Base-by-base conservation (phyloP, 2,888 invertebrate genomes). In the Watsonalla binaria region DNA sequence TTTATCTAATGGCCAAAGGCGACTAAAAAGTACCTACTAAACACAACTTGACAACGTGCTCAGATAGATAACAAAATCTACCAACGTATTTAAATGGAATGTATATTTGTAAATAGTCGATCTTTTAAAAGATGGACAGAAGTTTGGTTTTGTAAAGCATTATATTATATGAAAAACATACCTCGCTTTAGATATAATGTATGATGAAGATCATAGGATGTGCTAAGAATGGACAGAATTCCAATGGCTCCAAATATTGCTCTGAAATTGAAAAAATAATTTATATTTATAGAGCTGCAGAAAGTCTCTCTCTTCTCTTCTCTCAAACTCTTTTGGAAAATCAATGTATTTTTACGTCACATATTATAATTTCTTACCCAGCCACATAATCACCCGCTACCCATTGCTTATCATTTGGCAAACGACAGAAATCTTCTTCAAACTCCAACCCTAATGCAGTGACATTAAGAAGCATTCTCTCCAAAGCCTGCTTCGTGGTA, bases 301-400 rank as follows among this genome's bases (percentile, higher is more conserved):
- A 24, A 24, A 24, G 24, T 4, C 24, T n/a, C n/a, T n/a, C n/a
- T n/a, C n/a, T n/a, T n/a, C n/a, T n/a, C n/a, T n/a, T n/a, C n/a
- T n/a, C n/a, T n/a, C n/a, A n/a, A 24, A 24, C 24, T 4, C 1
- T 24, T 24, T 24, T 24, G 1, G 24, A 4, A 24, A 2, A 24
- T 24, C 4, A 24, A 24, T 24, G 4, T 24, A 24, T 24, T 24
- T 24, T 24, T 1, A 24, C 24, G 4, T 24, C 24, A 24, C 24
- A 24, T 24, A 50, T 15, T 35, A 46, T 6, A 47, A 11, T 51
- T 59, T 82, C 84, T 81, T 64, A 88, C 88, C 80, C 61, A 8
- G 84, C 83, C n/a, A 82, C 72, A 14, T 77, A 79, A 53, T 84
- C 84, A 5, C 66, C 84, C 7, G 76, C 60, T 2, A 68, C 74